Conservation (phyloP, 2,113 vertebrate genomes). For the Rissa tridactyla region DNA sequence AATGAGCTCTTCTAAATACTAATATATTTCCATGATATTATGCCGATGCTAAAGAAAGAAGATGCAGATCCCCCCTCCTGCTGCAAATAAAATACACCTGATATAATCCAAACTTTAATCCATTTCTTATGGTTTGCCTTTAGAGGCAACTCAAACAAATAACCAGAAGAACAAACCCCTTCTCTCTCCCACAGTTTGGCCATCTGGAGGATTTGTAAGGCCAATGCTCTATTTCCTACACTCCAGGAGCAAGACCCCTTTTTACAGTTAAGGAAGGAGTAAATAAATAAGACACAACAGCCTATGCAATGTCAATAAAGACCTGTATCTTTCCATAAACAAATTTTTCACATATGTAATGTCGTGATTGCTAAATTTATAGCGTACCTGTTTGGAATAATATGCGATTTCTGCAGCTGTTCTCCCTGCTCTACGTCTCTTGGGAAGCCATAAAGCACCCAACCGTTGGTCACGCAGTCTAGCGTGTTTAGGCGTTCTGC, state of each 20-base stretch:
- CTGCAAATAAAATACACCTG: slow-evolving; percentile 44
- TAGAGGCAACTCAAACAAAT: slow-evolving; percentile 32
- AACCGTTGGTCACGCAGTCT: slow-evolving; percentile 77
- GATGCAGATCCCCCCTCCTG: slow-evolving; percentile 7
- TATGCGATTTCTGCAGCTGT: slow-evolving; percentile 57
- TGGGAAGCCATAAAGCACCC: slow-evolving; percentile 83
- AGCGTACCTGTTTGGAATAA: slow-evolving; percentile 84
- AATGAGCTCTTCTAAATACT: slow-evolving; percentile 19
- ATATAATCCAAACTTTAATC: slow-evolving; percentile 57
- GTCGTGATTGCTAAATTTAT: fast-evolving
- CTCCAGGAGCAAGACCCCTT: slow-evolving; percentile 4
- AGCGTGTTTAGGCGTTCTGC: slow-evolving; percentile 69
- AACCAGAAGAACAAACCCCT: slow-evolving; percentile 30
- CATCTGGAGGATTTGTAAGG: slow-evolving; percentile 45
- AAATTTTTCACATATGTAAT: fast-evolving
- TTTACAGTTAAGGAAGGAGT: not conserved
- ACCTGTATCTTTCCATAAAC: not conserved
- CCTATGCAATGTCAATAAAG: not conserved
- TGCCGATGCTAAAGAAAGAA: not conserved
- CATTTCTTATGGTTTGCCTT: slow-evolving; percentile 43
- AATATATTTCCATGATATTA: slow-evolving; percentile 14
- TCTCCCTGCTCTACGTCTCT: slow-evolving; percentile 73
- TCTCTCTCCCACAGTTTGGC: slow-evolving; percentile 30
- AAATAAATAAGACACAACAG: not conserved
- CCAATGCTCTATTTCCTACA: slow-evolving; percentile 22